These are phyloP conservation scores for Phaenicophaeus curvirostris DNA, from an alignment of 2,797 vertebrate species.

Conservation along the genomic window DNA sequence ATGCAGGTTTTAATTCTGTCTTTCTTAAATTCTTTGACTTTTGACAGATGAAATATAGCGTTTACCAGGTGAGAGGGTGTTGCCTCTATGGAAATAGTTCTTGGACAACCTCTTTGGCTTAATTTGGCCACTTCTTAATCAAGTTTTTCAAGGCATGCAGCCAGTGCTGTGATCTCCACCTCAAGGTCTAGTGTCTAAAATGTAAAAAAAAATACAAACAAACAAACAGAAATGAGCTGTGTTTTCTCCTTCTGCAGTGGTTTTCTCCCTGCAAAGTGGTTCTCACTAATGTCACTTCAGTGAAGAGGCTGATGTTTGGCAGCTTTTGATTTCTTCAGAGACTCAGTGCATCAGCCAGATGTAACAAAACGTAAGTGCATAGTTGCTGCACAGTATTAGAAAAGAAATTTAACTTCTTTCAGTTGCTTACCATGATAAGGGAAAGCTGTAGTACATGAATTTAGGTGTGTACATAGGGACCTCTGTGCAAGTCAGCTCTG, in stretches of 20 bases:
- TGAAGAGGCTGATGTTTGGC: neutral
- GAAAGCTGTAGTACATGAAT: neutral
- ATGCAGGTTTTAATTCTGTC: constrained; percentile 32
- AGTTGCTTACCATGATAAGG: neutral
- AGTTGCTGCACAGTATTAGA: neutral
- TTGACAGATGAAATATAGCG: constrained; percentile 17
- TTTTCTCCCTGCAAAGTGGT: neutral
- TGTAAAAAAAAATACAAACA: constrained; percentile 13
- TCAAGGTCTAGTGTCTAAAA: neutral
- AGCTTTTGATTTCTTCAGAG: constrained; percentile 4
- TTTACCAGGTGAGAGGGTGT: neutral
- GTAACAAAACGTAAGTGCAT: neutral
- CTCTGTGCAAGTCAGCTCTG: neutral
- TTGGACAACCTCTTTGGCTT: neutral
- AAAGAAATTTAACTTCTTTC: neutral
- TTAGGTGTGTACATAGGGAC: neutral
- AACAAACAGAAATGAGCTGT: neutral
- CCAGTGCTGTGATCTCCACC: neutral
- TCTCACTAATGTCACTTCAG: neutral
- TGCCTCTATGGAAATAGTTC: constrained; percentile 3
- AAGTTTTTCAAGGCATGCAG: constrained; percentile 3
- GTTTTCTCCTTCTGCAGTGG: neutral
- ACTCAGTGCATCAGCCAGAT: neutral
- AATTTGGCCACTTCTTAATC: neutral
- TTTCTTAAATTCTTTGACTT: constrained; percentile 44